Conservation (phyloP, 2,797 vertebrate genomes). For the Petrocephalus sullivani region DNA sequence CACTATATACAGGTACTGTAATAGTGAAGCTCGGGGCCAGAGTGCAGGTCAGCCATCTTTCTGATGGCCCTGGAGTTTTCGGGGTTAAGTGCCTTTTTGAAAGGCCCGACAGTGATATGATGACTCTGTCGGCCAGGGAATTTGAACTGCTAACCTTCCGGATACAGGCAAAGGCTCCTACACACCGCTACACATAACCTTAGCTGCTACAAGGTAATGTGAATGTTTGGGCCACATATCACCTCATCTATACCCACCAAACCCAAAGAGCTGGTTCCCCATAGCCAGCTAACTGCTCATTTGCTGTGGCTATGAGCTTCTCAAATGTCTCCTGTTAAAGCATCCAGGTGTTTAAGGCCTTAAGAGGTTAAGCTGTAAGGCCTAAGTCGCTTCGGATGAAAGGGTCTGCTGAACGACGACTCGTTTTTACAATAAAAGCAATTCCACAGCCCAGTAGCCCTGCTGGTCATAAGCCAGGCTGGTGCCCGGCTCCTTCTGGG, state of each 20-base stretch:
- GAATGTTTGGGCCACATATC: not conserved
- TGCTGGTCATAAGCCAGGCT: not conserved
- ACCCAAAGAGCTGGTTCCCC: not conserved
- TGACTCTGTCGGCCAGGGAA: not conserved
- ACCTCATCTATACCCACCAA: not conserved
- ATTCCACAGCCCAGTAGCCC: not conserved
- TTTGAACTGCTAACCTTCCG: not conserved
- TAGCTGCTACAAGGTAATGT: not conserved
- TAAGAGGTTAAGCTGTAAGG: not conserved
- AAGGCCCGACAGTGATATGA: not conserved
- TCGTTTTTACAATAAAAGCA: not conserved
- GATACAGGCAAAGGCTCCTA: not conserved
- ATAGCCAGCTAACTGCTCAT: not conserved
- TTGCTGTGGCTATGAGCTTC: not conserved
- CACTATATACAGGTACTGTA: not conserved
- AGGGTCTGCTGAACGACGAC: not conserved
- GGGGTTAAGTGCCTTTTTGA: not conserved
- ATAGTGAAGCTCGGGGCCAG: not conserved
- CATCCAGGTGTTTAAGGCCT: not conserved
- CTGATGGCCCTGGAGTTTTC: not conserved
- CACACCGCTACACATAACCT: not conserved
- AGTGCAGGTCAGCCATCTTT: not conserved
- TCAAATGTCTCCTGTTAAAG: not conserved
- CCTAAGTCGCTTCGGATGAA: not conserved
- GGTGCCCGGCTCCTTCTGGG: not conserved